Base-by-base conservation (phyloP, 2,888 invertebrate genomes). In the Drosophila incognita region DNA sequence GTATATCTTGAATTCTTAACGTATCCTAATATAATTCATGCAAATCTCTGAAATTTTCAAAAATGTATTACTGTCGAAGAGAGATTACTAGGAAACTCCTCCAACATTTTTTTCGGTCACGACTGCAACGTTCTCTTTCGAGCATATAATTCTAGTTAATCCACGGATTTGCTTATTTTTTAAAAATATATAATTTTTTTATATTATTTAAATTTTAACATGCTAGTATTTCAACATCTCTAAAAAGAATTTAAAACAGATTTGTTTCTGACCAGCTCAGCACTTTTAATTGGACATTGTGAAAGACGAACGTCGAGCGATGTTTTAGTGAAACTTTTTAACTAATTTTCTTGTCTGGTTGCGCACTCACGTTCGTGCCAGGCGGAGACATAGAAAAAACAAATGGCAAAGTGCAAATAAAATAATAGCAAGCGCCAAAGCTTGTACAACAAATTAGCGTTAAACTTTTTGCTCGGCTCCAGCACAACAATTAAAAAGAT, bases 341-440 rank as follows among this genome's bases (percentile, higher is more conserved):
- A 89, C 84, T 81, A 89, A 85, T 89, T 85, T 85, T 76, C 82
- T 76, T 87, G 84, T 81, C 89, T 87, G 74, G 66, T 66, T 69
- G 33, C 40, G 58, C 49, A 3, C 38, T 29, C 38, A 56, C 38
- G 69, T 74, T 69, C 68, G 58, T 69, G 65, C 58, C 38, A 57
- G 31, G 24, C 42, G 24, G 29, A 2, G 8, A 7, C 49, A 67
- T n/a, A 62, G 38, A 70, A 65, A 69, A 46, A 65, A 38, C 57
- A 51, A 36, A 52, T 24, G 42, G 48, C 46, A 56, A 31, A 27
- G 62, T 54, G 64, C 42, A 57, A 53, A 60, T 62, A 63, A 76
- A 51, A 60, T 57, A 63, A 76, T 53, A 58, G 62, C 54, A 48
- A 60, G 66, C 69, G 62, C 56, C 58, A 64, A 61, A 81, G 83